These are phyloP conservation scores for Camptogramma bilineatum DNA, from an alignment of 2,888 invertebrate genomes.

Conservation along the genomic window DNA sequence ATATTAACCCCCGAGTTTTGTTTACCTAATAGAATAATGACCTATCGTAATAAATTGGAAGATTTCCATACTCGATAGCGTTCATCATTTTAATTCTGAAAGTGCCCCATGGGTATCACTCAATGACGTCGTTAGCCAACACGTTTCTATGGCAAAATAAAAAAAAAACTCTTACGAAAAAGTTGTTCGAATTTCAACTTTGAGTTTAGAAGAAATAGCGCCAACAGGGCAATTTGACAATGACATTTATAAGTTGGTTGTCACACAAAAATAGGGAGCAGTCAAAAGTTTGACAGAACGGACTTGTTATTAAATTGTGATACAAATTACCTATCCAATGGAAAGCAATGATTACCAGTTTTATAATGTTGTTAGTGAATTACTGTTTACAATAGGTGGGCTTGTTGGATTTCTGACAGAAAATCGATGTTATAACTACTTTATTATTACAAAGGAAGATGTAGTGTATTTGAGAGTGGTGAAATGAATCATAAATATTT, in stretches of 20 bases:
- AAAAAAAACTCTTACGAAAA: background rate
- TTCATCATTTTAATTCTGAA: conserved; percentile 83
- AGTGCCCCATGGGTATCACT: conserved; percentile 75
- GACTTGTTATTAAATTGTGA: conserved; percentile 79
- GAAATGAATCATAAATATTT: background rate
- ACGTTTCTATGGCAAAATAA: conserved; percentile 51
- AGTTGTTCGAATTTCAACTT: conserved; percentile 25
- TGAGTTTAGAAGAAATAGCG: conserved; percentile 2
- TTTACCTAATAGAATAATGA: conserved; percentile 85
- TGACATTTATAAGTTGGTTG: conserved; percentile 39
- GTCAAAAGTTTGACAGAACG: conserved; percentile 68
- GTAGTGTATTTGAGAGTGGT: background rate
- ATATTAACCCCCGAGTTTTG: conserved; percentile 76
- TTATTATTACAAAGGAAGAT: background rate
- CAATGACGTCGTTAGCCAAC: conserved; percentile 74
- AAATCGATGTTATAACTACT: conserved; percentile 24
- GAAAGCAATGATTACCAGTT: conserved; percentile 73
- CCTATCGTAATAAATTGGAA: conserved; percentile 84
- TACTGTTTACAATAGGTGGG: conserved; percentile 37
- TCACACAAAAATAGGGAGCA: conserved; percentile 55
- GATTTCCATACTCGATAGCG: conserved; percentile 83
- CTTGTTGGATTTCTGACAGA: conserved; percentile 32
- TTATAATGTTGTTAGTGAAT: conserved; percentile 39
- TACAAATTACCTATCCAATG: conserved; percentile 70
- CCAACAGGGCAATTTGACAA: conserved; percentile 6